Evolutionary conservation across 2,797 vertebrate genomes (phyloP).

Genomic region (Bryconaethiops microstoma): DNA sequence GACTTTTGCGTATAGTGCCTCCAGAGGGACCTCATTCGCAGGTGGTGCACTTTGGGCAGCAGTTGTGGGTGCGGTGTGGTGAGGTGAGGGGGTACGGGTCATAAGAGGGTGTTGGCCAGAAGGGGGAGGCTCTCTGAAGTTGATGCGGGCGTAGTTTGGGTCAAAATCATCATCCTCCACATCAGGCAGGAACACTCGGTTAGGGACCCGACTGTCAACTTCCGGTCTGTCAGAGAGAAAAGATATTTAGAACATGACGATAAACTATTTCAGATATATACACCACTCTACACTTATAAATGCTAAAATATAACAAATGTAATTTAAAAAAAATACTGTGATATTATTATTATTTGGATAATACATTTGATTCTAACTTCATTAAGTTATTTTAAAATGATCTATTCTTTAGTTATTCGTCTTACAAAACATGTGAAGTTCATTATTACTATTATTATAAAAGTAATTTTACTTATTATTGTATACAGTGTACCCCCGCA

Average conservation of each 20-base stretch:
- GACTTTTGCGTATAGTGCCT: constrained; percentile 92
- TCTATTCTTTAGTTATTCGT: too few relatives aligned
- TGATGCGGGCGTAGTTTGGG: constrained; percentile 93
- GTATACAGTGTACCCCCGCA: too few relatives aligned
- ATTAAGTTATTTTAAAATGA: too few relatives aligned
- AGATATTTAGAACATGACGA: neutral
- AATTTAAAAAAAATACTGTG: too few relatives aligned
- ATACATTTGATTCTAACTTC: too few relatives aligned
- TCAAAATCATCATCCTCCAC: constrained; percentile 91
- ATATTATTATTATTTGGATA: too few relatives aligned
- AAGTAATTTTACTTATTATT: too few relatives aligned
- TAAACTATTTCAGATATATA: too few relatives aligned
- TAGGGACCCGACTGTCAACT: constrained; percentile 56
- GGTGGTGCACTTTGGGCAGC: constrained; percentile 66
- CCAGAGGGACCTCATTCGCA: constrained; percentile 78
- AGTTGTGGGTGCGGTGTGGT: constrained; percentile 31
- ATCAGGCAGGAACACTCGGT: constrained; percentile 73
- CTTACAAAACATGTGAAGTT: too few relatives aligned
- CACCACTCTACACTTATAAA: too few relatives aligned
- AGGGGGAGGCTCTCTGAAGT: constrained; percentile 82
- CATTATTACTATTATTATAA: too few relatives aligned
- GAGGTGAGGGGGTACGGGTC: constrained; percentile 73
- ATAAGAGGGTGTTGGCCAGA: constrained; percentile 32
- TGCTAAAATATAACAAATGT: too few relatives aligned
- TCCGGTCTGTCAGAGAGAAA: constrained; percentile 34